Evolutionary conservation across 2,888 invertebrate species (phyloP).

Genomic region (Gari tellinella): DNA sequence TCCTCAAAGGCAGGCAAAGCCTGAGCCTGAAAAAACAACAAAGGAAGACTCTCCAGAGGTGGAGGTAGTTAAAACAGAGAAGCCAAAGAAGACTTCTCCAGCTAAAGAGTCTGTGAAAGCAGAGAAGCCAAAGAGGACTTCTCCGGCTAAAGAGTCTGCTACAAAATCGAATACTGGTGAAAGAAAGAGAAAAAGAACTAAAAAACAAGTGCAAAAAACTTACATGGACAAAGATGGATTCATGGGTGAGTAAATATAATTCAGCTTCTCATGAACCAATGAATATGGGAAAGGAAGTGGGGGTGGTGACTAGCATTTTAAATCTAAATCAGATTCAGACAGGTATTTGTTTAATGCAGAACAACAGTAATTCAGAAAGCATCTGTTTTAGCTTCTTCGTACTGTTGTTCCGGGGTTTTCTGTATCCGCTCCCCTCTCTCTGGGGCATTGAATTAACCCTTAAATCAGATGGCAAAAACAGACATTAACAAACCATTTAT

Average conservation of each 20-base stretch:
- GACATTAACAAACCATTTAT: no score
- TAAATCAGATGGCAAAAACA: no score
- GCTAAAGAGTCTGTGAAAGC: constrained; percentile 32
- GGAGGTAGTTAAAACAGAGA: constrained; percentile 21
- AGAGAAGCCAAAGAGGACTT: background rate
- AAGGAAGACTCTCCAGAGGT: constrained; percentile 21
- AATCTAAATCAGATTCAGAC: no score
- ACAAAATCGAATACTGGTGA: constrained; percentile 30
- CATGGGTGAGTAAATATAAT: constrained; percentile 75
- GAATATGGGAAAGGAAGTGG: no score
- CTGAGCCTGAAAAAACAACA: constrained; percentile 41
- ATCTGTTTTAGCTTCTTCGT: no score
- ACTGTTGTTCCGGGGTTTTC: no score
- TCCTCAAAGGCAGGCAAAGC: constrained; percentile 54
- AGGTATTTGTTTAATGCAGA: no score
- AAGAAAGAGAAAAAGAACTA: constrained; percentile 61
- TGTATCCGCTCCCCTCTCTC: no score
- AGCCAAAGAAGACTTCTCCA: constrained; percentile 28
- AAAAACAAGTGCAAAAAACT: constrained; percentile 81
- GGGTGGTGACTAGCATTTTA: no score
- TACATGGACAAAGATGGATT: constrained; percentile 83
- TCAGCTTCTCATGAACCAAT: no score
- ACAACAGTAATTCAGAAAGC: no score
- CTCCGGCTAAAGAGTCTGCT: background rate
- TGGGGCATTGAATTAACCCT: no score